Evolutionary conservation across 2,113 vertebrate species (phyloP).

Genomic region (Tilapia sparmanii): DNA sequence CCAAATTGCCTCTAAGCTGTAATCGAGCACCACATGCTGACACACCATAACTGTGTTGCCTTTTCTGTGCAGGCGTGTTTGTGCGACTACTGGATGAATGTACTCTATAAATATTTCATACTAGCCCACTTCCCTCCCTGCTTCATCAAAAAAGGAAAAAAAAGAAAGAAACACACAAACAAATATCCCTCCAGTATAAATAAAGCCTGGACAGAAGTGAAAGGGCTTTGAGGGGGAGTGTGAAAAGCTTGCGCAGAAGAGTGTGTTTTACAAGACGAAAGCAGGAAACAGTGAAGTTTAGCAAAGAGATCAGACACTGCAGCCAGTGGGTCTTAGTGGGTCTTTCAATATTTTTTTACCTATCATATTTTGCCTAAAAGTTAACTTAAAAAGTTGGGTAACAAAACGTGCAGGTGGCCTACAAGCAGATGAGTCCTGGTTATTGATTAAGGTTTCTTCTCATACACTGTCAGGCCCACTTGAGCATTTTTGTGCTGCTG

Average conservation of each 20-base stretch:
- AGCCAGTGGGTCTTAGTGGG: neutral
- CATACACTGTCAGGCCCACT: slow-evolving; percentile 22
- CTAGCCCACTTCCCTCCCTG: slow-evolving; percentile 15
- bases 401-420: neutral
- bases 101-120: slow-evolving; percentile 54
- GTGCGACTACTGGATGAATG: slow-evolving; percentile 6
- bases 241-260: neutral
- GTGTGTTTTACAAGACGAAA: slow-evolving; percentile 9
- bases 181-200: slow-evolving; percentile 14
- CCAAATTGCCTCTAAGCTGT: neutral
- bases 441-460: slow-evolving; percentile 43
- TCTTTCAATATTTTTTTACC: neutral
- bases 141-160: neutral
- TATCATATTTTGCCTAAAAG: neutral
- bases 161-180: slow-evolving; percentile 15
- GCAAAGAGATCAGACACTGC: neutral
- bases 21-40: neutral
- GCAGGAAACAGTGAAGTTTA: neutral
- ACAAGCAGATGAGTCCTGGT: slow-evolving; percentile 21
- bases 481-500: slow-evolving; percentile 9
- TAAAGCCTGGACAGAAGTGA: neutral
- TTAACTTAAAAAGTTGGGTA: neutral
- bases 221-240: neutral
- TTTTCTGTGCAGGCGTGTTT: slow-evolving; percentile 16
- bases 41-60: neutral